These are phyloP conservation scores for Hyles euphorbiae DNA, from an alignment of 1,140 invertebrate genomes.

Conservation along the genomic window DNA sequence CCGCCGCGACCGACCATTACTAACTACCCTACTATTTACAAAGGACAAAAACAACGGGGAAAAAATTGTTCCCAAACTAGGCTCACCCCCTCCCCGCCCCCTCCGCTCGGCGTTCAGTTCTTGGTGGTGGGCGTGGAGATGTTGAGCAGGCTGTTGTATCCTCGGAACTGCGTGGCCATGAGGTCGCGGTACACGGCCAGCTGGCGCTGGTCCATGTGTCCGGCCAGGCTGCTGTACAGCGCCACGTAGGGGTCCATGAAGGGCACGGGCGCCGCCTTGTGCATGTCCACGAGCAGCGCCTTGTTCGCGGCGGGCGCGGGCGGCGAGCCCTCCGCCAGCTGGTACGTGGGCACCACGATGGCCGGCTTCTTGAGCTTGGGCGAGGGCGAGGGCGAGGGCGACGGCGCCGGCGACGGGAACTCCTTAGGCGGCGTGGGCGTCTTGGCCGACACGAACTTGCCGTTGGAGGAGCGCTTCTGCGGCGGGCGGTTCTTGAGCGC, in stretches of 20 bases:
- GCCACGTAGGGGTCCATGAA: conserved; percentile 67
- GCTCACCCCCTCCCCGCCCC: background rate
- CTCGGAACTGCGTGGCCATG: conserved; percentile 46
- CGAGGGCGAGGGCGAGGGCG: conserved; percentile 8
- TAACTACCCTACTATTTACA: too few species aligned
- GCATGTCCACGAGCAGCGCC: conserved; percentile 40
- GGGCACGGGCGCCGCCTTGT: conserved; percentile 35
- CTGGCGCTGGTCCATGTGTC: conserved; percentile 52
- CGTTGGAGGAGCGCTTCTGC: conserved; percentile 62
- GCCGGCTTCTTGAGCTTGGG: conserved; percentile 33
- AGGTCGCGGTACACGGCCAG: conserved; percentile 52
- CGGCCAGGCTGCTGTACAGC: conserved; percentile 51
- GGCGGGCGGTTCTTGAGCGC: conserved; percentile 36
- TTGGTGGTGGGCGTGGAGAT: conserved; percentile 57
- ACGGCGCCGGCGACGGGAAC: conserved; percentile 17
- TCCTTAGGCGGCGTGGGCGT: conserved; percentile 52
- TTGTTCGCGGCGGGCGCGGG: conserved; percentile 41
- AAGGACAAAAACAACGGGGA: too few species aligned
- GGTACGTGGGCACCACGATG: conserved; percentile 52
- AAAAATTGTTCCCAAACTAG: background rate
- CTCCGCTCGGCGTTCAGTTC: conserved; percentile 30
- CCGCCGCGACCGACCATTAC: too few species aligned
- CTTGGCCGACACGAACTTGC: conserved; percentile 64
- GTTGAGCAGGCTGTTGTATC: conserved; percentile 45
- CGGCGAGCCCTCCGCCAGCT: conserved; percentile 33